These are phyloP conservation scores for Gavialis gangeticus DNA, from an alignment of 2,113 vertebrate species.

Conservation along the genomic window DNA sequence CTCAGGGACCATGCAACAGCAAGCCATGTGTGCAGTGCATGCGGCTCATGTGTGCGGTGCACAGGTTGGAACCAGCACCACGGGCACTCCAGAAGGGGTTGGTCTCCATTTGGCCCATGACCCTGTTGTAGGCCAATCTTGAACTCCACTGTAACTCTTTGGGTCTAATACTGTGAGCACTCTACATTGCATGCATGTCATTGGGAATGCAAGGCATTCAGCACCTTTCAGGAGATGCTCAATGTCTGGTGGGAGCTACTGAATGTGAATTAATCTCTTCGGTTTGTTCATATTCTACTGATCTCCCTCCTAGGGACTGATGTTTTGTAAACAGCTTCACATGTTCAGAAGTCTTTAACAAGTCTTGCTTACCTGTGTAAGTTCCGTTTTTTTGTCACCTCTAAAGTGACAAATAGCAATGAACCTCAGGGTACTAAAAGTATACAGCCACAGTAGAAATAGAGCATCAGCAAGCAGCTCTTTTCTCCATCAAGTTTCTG, in stretches of 20 bases:
- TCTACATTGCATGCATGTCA: background rate
- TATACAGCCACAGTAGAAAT: background rate
- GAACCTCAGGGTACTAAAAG: background rate
- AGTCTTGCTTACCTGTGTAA: background rate
- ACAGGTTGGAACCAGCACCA: no score
- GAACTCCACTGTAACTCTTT: background rate
- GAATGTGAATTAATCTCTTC: background rate
- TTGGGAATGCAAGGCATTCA: background rate
- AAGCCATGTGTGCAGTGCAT: no score
- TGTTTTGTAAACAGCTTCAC: background rate
- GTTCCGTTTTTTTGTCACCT: conserved; percentile 8
- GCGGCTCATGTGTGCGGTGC: no score
- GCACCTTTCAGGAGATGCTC: background rate
- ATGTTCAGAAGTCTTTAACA: conserved; percentile 24
- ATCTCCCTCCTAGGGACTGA: background rate
- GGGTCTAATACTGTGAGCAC: background rate
- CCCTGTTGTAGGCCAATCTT: no score
- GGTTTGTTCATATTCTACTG: background rate
- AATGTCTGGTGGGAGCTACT: background rate
- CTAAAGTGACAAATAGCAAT: background rate
- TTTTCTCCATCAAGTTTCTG: background rate
- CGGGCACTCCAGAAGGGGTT: no score
- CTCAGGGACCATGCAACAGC: no score
- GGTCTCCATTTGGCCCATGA: no score
- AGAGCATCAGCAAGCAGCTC: background rate